phyloP scores from a whole-genome alignment of 1,140 invertebrate genomes.

The Lepidurus arcticus region DNA sequence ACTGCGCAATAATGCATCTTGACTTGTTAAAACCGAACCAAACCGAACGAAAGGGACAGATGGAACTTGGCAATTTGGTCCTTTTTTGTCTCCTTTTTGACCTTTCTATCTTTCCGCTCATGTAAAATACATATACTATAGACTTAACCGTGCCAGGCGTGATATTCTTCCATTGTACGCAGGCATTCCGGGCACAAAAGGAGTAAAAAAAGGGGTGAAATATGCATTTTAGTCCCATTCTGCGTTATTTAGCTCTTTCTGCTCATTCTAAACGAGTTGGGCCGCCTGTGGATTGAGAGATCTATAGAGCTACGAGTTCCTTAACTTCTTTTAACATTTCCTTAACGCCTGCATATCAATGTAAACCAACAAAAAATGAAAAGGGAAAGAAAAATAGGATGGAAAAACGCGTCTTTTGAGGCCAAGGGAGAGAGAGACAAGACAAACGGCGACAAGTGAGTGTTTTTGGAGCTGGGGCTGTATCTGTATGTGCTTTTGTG shows the following conservation, averaged over 20 bases:
- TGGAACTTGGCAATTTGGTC: too few species aligned
- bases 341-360: too few species aligned
- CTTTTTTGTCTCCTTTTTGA: too few species aligned
- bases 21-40: too few species aligned
- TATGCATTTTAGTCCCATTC: neutral
- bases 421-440: neutral
- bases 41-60: too few species aligned
- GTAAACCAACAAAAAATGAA: too few species aligned
- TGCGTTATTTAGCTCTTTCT: neutral
- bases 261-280: neutral
- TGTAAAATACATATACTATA: too few species aligned
- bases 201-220: neutral
- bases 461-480: neutral
- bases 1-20: too few species aligned
- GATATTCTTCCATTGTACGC: neutral
- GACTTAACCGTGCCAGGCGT: neutral
- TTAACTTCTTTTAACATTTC: neutral
- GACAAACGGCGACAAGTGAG: constrained; percentile 9
- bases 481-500: neutral
- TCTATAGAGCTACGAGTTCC: neutral
- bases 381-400: too few species aligned
- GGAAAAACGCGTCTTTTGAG: neutral
- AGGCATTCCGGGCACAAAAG: neutral
- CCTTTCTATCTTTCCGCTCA: too few species aligned
- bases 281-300: neutral